Conservation (phyloP, 1,140 invertebrate species). For the Lerema accius region DNA sequence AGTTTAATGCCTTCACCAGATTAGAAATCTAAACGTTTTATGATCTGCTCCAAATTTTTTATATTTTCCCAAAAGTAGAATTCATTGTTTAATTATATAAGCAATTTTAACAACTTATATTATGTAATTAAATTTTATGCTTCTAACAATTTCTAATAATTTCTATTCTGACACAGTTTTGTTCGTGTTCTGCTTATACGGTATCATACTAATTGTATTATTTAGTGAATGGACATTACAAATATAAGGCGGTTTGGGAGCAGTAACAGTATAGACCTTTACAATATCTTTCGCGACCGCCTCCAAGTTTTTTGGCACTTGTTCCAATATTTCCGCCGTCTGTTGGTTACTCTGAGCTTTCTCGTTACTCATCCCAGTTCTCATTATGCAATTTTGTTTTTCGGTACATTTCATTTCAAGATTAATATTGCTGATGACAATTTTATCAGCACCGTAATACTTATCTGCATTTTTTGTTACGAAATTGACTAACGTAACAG, state of each 20-base stretch:
- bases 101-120: too few relatives aligned
- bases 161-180: too few relatives aligned
- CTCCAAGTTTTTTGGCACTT: constrained; percentile 52
- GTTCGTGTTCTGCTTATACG: too few relatives aligned
- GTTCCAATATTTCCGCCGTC: constrained; percentile 48
- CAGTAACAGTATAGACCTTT: constrained; percentile 31
- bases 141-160: too few relatives aligned
- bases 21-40: too few relatives aligned
- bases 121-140: too few relatives aligned
- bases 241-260: neutral
- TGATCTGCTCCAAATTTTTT: too few relatives aligned
- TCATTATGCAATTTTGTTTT: constrained; percentile 32
- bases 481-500: neutral
- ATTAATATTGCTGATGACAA: constrained; percentile 24
- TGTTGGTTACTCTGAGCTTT: constrained; percentile 27
- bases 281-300: constrained; percentile 49
- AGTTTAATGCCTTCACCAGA: too few relatives aligned
- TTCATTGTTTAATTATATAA: too few relatives aligned
- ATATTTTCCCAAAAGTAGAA: too few relatives aligned
- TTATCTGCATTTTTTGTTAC: neutral
- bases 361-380: constrained; percentile 28
- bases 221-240: too few relatives aligned
- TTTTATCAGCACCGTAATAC: constrained; percentile 16
- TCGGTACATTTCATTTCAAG: constrained; percentile 21
- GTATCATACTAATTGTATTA: too few relatives aligned